These are phyloP conservation scores for Eueremaeus valkanovi DNA, from an alignment of 2,888 invertebrate species.

Conservation along the genomic window DNA sequence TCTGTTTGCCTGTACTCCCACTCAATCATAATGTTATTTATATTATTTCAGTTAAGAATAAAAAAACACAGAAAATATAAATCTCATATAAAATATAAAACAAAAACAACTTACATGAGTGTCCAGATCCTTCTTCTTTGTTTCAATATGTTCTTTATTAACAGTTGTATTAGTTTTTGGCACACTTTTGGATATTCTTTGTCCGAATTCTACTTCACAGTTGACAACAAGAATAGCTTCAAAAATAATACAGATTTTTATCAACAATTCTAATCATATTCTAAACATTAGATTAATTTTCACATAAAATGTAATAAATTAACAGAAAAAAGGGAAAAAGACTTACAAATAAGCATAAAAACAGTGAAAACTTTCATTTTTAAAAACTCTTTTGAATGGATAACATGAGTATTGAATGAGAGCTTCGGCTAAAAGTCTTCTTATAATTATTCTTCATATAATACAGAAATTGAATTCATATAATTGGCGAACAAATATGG, in stretches of 20 bases:
- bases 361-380: background rate
- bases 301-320: background rate
- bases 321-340: background rate
- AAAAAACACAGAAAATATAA: too few species aligned
- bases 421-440: background rate
- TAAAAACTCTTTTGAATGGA: background rate
- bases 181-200: conserved; percentile 4
- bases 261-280: background rate
- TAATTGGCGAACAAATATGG: background rate
- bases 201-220: conserved; percentile 12
- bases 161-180: background rate
- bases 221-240: background rate
- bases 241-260: background rate
- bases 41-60: too few species aligned
- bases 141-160: background rate
- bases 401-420: background rate
- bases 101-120: conserved; percentile 14
- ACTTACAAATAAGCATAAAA: background rate
- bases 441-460: background rate
- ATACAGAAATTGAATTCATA: too few species aligned
- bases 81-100: too few species aligned
- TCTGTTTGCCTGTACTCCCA: too few species aligned
- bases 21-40: too few species aligned
- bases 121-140: conserved; percentile 2
- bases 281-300: background rate